Evolutionary conservation across 2,888 invertebrate genomes (phyloP).

Genomic region (Meganola albula): DNA sequence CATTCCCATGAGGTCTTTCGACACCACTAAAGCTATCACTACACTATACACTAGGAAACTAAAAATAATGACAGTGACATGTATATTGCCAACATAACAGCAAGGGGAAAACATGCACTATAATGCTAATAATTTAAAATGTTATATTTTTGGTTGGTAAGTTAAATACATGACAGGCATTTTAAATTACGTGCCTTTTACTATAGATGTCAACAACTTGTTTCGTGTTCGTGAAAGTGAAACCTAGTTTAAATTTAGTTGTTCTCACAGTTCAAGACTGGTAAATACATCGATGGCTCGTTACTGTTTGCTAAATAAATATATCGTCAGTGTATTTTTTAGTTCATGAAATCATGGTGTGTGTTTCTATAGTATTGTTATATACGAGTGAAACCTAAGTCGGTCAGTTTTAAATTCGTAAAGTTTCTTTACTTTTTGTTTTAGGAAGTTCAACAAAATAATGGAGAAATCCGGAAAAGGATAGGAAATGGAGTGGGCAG

Average conservation of each 20-base stretch:
- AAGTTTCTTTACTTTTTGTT: slow-evolving; percentile 10
- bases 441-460: slow-evolving; percentile 35
- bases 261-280: slow-evolving; percentile 21
- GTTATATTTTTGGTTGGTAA: too few relatives aligned
- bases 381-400: neutral
- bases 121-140: too few relatives aligned
- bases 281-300: slow-evolving; percentile 31
- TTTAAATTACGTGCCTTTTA: slow-evolving; percentile 5
- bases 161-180: too few relatives aligned
- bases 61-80: too few relatives aligned
- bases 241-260: slow-evolving; percentile 32
- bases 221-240: slow-evolving; percentile 41
- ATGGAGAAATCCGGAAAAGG: slow-evolving; percentile 41
- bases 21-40: too few relatives aligned
- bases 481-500: slow-evolving; percentile 22
- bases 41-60: too few relatives aligned
- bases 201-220: slow-evolving; percentile 17
- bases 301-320: slow-evolving; percentile 12
- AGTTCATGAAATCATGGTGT: slow-evolving; percentile 23
- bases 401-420: neutral
- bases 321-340: slow-evolving; percentile 13
- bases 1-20: too few relatives aligned
- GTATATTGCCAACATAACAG: too few relatives aligned
- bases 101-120: too few relatives aligned
- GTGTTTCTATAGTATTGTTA: slow-evolving; percentile 7